These are phyloP conservation scores for Pimephales promelas DNA, from an alignment of 2,113 vertebrate genomes.

Conservation along the genomic window DNA sequence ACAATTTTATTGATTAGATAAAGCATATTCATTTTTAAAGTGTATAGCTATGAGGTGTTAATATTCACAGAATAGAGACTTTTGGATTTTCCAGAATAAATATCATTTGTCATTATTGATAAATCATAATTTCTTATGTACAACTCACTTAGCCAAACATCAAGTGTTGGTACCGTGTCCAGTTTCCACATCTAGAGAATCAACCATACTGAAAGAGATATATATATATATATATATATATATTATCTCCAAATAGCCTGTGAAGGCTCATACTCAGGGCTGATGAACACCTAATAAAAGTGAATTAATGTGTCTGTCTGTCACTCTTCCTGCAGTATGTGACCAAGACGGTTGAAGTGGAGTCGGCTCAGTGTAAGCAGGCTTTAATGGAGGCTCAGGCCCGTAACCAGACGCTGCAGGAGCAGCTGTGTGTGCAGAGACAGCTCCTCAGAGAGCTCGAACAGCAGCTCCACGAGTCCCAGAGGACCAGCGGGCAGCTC, in stretches of 20 bases:
- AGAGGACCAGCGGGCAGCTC: conserved; percentile 83
- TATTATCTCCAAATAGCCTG: not conserved
- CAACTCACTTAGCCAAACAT: not conserved
- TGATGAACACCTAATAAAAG: not conserved
- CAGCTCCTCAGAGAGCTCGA: conserved; percentile 88
- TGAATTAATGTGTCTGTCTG: not conserved
- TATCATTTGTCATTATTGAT: too few relatives aligned
- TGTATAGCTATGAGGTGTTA: not conserved
- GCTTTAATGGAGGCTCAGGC: conserved; percentile 81
- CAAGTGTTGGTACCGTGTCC: not conserved
- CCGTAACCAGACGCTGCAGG: conserved; percentile 85
- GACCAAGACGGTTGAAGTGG: conserved; percentile 84
- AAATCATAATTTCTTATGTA: not conserved
- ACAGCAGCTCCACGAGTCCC: conserved; percentile 86
- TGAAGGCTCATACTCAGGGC: not conserved
- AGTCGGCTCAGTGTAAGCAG: conserved; percentile 81
- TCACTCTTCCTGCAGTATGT: conserved; percentile 72
- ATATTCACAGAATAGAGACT: not conserved
- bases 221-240: too few relatives aligned
- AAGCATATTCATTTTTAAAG: too few relatives aligned
- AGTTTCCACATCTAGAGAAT: not conserved
- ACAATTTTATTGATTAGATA: too few relatives aligned
- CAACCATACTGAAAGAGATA: too few relatives aligned
- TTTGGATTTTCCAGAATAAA: not conserved
- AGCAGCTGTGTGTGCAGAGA: conserved; percentile 87